These are phyloP conservation scores for Kradibia gibbosae DNA, from an alignment of 1,140 invertebrate genomes.

Conservation along the genomic window DNA sequence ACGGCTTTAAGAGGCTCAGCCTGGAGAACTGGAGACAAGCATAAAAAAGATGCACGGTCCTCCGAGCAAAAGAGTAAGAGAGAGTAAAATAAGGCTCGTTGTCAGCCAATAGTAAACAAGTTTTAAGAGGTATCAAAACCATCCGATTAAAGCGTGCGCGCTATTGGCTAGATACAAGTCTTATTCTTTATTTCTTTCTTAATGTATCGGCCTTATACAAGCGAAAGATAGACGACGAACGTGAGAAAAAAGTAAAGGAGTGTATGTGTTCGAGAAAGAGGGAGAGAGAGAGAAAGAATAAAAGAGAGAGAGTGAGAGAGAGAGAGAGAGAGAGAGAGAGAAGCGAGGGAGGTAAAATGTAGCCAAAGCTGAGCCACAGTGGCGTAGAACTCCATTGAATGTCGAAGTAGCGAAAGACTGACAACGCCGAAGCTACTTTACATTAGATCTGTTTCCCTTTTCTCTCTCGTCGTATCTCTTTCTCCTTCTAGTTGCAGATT, in stretches of 20 bases:
- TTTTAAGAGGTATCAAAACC: slow-evolving; percentile 21
- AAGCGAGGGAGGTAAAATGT: slow-evolving; percentile 50
- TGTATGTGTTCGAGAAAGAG: too few relatives aligned
- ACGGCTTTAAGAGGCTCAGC: neutral
- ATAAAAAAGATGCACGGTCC: neutral
- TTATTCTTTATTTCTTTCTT: neutral
- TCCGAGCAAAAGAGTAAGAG: slow-evolving; percentile 8
- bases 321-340: slow-evolving; percentile 48
- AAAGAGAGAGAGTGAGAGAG: slow-evolving; percentile 18
- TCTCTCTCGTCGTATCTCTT: neutral
- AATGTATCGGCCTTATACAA: neutral
- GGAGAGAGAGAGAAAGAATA: neutral
- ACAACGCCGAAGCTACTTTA: slow-evolving; percentile 21
- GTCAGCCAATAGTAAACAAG: slow-evolving; percentile 23
- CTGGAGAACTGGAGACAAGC: neutral
- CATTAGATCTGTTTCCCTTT: slow-evolving; percentile 26
- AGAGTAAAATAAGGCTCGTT: neutral
- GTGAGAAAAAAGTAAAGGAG: too few relatives aligned
- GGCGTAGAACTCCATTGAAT: slow-evolving; percentile 41
- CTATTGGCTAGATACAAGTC: neutral
- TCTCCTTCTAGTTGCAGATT: slow-evolving; percentile 7
- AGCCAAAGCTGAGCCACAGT: slow-evolving; percentile 49
- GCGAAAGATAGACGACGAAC: neutral
- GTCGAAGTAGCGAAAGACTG: slow-evolving; percentile 4
- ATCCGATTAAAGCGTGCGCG: neutral